Evolutionary conservation across 2,113 vertebrate genomes (phyloP), one percentile per base, ranked within the genome.

Genomic region (Ramphastos sulfuratus): DNA sequence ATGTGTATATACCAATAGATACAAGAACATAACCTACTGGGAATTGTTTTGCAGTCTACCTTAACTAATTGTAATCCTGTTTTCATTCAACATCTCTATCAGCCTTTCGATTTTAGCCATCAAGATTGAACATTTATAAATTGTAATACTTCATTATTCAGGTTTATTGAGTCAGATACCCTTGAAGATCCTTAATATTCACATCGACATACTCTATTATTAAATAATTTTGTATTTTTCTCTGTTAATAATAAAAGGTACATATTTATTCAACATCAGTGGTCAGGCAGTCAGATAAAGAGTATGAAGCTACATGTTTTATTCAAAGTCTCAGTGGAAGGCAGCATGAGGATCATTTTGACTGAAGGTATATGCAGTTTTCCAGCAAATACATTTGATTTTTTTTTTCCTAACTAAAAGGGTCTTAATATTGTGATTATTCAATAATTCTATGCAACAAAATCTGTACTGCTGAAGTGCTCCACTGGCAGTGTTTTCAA

Each of bases 211-310:
- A 50, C 61, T 75, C 95, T 50, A 86, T 95, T 92, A 96, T 87
- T 85, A 90, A 96, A 90, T 89, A 1, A 71, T 90, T 96, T 94
- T 92, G 59, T 90, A 87, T 92, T 93, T 95, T 93, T 80, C 90
- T 66, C 20, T 92, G 85, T 83, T 95, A 95, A 95, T 94, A 94
- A 92, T 82, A 93, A 93, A 96, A 95, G 71, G 76, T 94, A 97
- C 79, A 87, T 93, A 97, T 97, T 97, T 96, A 96, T 94, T 94
- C 92, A 95, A 87, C 83, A 86, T 52, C 79, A 82, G 76, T 0
- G 7, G 76, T 81, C 85, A 91, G 80, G 61, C 61, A 92, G 69
- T 66, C 78, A 89, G 82, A 30, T 5, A 37, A 18, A 67, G 71
- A 66, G 28, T 63, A 86, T 31, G 44, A 79, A 92, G 56, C 14